Conservation (phyloP, 2,113 vertebrate species). For the Hemiprocne comata region DNA sequence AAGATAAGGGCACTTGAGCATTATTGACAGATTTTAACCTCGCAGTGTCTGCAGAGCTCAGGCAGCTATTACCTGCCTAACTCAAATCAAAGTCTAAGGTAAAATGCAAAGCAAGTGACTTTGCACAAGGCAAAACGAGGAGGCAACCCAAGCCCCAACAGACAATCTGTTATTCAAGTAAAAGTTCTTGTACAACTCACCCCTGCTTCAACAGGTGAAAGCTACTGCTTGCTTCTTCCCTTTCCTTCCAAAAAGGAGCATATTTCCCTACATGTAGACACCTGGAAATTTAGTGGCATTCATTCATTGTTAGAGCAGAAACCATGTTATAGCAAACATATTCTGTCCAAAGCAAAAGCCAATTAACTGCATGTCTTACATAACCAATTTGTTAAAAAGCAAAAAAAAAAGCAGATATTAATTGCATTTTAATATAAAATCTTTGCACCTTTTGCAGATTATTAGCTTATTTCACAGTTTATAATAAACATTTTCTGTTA, state of each 20-base stretch:
- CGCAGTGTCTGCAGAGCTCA: not conserved
- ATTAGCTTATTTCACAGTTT: constrained; percentile 36
- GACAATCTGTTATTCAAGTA: not conserved
- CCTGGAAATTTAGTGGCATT: not conserved
- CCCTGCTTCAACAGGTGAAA: not conserved
- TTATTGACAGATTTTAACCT: not conserved
- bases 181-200: no score
- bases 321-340: not conserved
- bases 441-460: constrained; percentile 1
- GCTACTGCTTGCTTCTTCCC: not conserved
- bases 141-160: not conserved
- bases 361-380: not conserved
- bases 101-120: not conserved
- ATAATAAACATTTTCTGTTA: not conserved
- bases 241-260: not conserved
- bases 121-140: not conserved
- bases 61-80: not conserved
- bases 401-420: not conserved
- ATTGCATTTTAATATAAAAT: constrained; percentile 26
- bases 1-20: not conserved
- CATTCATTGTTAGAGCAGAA: not conserved
- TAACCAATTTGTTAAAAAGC: not conserved
- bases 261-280: not conserved
- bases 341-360: not conserved
- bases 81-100: not conserved